Percentiles rank a stretch among this genome's conserved stretches.
Evolutionary conservation across 2,797 vertebrate genomes (phyloP).

Genomic region (Enteromius thamalakanensis): DNA sequence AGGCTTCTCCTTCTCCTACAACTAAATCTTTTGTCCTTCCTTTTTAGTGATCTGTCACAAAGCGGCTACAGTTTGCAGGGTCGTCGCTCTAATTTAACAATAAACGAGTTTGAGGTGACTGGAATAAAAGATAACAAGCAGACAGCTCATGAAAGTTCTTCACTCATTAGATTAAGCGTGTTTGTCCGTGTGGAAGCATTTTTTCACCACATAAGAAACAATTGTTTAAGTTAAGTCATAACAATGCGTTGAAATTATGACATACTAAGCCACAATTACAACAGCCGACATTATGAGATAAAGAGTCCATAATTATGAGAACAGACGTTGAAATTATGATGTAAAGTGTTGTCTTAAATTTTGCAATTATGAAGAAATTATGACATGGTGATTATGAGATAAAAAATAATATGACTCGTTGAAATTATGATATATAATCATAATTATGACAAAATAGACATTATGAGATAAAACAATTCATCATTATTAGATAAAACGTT

Average conservation of each 20-base stretch:
- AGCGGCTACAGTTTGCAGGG: background rate
- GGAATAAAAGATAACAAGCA: constrained; percentile 18
- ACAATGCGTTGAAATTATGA: too few species aligned
- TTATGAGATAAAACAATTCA: too few species aligned
- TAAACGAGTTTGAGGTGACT: background rate
- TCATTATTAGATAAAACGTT: too few species aligned
- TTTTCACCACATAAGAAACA: background rate
- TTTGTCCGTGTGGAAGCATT: constrained; percentile 4
- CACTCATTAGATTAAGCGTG: constrained; percentile 44
- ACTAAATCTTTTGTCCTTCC: constrained; percentile 17
- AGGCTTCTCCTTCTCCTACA: constrained; percentile 7
- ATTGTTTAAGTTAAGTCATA: too few species aligned
- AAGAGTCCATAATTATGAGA: background rate
- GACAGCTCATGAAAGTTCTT: constrained; percentile 15
- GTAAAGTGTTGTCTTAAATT: too few species aligned
- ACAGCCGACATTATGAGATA: background rate
- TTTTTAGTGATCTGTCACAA: constrained; percentile 5
- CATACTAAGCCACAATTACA: background rate
- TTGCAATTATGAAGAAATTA: too few species aligned
- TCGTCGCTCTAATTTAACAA: background rate
- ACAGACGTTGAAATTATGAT: background rate
- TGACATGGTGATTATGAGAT: too few species aligned
- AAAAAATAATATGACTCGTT: too few species aligned
- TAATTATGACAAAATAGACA: too few species aligned
- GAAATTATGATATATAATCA: too few species aligned